phyloP scores from a whole-genome alignment of 2,797 vertebrate genomes.

The Schizothorax lantsangensis region DNA sequence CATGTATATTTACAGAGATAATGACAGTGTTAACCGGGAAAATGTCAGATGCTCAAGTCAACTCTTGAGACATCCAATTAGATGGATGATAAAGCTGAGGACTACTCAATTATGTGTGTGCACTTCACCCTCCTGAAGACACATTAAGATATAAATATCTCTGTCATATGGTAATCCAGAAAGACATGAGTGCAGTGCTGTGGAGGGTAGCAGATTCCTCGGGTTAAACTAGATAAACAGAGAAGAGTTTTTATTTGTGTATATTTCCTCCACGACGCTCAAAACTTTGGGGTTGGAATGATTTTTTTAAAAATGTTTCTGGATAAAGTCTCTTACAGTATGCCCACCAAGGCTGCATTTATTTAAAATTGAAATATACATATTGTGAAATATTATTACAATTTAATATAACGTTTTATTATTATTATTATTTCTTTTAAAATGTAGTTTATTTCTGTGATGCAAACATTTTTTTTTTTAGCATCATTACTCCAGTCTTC shows the following conservation, averaged over 20 bases:
- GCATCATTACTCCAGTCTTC: not conserved
- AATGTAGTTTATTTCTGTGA: not conserved
- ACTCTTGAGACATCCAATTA: slow-evolving; percentile 68
- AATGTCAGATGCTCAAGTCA: slow-evolving; percentile 61
- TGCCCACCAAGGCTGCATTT: not conserved
- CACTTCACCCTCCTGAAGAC: slow-evolving; percentile 25
- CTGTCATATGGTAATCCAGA: slow-evolving; percentile 9
- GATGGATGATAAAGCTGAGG: slow-evolving; percentile 35
- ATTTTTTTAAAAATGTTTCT: not conserved
- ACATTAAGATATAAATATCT: not conserved
- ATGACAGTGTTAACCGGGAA: slow-evolving; percentile 45
- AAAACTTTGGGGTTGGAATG: not conserved
- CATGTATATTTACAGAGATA: slow-evolving; percentile 54
- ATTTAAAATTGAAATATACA: not conserved
- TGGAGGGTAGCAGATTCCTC: not conserved
- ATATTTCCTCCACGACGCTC: not conserved
- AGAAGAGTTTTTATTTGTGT: not conserved
- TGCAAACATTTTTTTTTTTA: not conserved
- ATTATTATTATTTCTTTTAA: not conserved
- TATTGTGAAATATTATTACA: not conserved
- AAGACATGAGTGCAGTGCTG: not conserved
- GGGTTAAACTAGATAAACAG: not conserved
- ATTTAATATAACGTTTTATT: not conserved
- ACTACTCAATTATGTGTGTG: slow-evolving; percentile 57
- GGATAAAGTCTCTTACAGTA: not conserved